Base-by-base conservation (phyloP, 1,140 invertebrate species). In the Diorhabda carinulata region DNA sequence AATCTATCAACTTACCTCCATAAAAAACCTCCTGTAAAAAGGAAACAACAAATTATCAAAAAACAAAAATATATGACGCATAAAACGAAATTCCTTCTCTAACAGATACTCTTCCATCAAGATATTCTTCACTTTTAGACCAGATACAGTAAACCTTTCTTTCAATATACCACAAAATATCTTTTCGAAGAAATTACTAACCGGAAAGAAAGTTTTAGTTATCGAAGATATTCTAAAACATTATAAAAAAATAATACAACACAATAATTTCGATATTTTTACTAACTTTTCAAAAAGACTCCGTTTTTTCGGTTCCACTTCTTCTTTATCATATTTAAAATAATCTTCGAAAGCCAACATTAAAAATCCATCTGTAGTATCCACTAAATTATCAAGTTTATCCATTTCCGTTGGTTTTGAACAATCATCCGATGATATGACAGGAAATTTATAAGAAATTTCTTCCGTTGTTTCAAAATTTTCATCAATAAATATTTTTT, bases 21-120 rank as follows among this genome's bases (percentile, higher is more conserved):
- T 73, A 82, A 88, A 88, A 45, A 87, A 81, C 57, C 82, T 78
- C 40, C 83, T 82, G 70, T 86, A 88, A 76, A 89, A 88, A 67
- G 85, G 84, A 74, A 85, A 87, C 82, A 89, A 85, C 8, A 87
- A 76, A 71, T 89, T 86, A 47, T 87, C 88, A 75, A 86, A 85
- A 85, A 90, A 88, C 75, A 90, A 82, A 72, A 86, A 89, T 69
- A 89, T 79, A n/a, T 79, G 82, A 68, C 82, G 81, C 74, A 87
- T 79, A 64, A 85, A 76, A 57, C 81, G 80, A 47, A 87, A 77
- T 70, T 86, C 82, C 47, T 78, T 78, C 47, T 83, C 82, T 4
- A 87, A 70, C 72, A 83, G 81, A 68, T 84, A 84, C 64, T 87
- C 83, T 41, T 82, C 76, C 4, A 83, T 78, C 57, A 86, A 75